phyloP scores from a whole-genome alignment of 2,797 vertebrate genomes.

The Sphenopsis melanotis region DNA sequence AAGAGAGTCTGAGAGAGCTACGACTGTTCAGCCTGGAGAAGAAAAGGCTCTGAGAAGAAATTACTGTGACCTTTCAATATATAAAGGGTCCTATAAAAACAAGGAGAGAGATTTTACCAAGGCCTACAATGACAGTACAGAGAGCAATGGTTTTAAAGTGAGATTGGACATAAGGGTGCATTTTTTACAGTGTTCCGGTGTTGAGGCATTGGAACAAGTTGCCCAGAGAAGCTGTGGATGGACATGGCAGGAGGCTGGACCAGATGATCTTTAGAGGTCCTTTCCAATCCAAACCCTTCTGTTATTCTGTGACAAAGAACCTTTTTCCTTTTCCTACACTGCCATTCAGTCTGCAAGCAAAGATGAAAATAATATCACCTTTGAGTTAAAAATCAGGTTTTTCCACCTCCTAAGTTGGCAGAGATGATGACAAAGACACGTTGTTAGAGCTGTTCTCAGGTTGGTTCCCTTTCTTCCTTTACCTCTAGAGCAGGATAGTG shows the following conservation, averaged over 20 bases:
- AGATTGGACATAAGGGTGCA: neutral
- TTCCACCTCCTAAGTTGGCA: neutral
- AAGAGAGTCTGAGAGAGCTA: neutral
- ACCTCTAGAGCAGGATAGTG: neutral
- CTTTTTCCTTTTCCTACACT: neutral
- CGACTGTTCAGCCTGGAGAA: neutral
- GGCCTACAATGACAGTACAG: neutral
- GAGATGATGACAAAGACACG: neutral
- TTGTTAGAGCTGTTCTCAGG: neutral
- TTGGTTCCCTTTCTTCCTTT: neutral
- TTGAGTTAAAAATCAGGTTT: neutral
- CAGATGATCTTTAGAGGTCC: neutral
- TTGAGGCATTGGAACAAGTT: neutral
- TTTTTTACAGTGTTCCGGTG: neutral
- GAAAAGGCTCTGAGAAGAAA: neutral
- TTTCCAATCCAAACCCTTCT: neutral
- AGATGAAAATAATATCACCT: neutral
- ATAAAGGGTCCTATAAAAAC: neutral
- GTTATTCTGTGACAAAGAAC: neutral
- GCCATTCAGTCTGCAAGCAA: neutral
- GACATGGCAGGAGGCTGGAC: neutral
- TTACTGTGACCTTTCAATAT: neutral
- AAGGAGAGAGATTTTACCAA: neutral
- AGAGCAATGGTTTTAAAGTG: neutral
- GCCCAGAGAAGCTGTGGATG: neutral